A percentile compares a stretch with the other conserved stretches of the same genome.
phyloP scores from a whole-genome alignment of 2,888 invertebrate species.

The Diarsia rubi region DNA sequence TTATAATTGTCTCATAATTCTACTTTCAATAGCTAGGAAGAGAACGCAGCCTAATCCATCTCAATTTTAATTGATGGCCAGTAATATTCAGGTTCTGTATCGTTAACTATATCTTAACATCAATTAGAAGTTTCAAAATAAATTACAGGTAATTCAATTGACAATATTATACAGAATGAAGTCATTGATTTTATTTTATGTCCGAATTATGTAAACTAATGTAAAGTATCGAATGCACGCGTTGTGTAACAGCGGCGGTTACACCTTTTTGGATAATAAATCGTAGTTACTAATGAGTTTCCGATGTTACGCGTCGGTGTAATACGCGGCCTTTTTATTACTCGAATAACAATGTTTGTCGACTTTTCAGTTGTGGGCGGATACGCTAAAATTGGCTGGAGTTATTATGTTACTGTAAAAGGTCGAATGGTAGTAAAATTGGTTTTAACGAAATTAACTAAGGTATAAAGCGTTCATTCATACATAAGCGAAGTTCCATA shows the following conservation, averaged over 20 bases:
- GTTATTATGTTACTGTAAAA: constrained; percentile 50
- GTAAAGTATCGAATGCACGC: constrained; percentile 36
- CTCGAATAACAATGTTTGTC: constrained; percentile 67
- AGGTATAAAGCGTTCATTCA: too few species aligned
- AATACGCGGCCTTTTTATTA: constrained; percentile 68
- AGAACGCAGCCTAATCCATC: constrained; percentile 12
- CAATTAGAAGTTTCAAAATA: constrained; percentile 24
- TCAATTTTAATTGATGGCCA: constrained; percentile 38
- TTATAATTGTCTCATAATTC: neutral
- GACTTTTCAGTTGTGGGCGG: constrained; percentile 65
- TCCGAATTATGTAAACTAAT: constrained; percentile 61
- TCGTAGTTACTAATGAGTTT: constrained; percentile 70
- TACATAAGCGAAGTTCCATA: too few species aligned
- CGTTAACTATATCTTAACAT: constrained; percentile 24
- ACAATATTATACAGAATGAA: constrained; percentile 51
- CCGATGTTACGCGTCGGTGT: constrained; percentile 71
- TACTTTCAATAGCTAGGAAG: constrained; percentile 30
- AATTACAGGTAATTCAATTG: constrained; percentile 48
- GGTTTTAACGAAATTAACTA: too few species aligned
- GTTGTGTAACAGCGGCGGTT: constrained; percentile 46
- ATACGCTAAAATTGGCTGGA: constrained; percentile 60
- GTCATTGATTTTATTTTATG: constrained; percentile 60
- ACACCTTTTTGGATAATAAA: constrained; percentile 59
- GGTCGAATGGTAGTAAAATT: constrained; percentile 14
- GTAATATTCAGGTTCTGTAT: constrained; percentile 19